Evolutionary conservation across 2,888 invertebrate genomes (phyloP).

Genomic region (Thumatha senex): DNA sequence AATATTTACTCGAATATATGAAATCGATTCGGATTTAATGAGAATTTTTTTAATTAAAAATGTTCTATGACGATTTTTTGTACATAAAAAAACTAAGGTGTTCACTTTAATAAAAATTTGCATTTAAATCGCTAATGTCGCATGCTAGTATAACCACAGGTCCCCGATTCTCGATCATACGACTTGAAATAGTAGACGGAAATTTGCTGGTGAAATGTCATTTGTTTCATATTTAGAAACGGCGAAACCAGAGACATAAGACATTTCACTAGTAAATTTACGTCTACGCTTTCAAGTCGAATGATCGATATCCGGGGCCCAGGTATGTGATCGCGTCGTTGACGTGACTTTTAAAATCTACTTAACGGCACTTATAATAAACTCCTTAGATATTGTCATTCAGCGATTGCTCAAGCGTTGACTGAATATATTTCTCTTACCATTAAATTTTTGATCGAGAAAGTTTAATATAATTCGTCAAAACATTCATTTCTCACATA

Average conservation of each 20-base stretch:
- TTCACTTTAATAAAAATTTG: slow-evolving; percentile 75
- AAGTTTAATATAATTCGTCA: neutral
- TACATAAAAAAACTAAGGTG: slow-evolving; percentile 73
- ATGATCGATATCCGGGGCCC: no score
- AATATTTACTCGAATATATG: slow-evolving; percentile 80
- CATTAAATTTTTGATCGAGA: slow-evolving; percentile 14
- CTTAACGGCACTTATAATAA: slow-evolving; percentile 25
- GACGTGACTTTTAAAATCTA: slow-evolving; percentile 28
- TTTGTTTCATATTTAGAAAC: no score
- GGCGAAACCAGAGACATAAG: no score
- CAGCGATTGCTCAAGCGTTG: slow-evolving; percentile 76
- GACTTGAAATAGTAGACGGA: no score
- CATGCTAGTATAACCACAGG: slow-evolving; percentile 63
- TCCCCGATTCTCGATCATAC: no score
- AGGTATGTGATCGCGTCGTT: slow-evolving; percentile 45
- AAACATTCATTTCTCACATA: slow-evolving; percentile 13
- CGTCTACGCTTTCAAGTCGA: no score
- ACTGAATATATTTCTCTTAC: slow-evolving; percentile 55
- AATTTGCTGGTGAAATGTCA: no score
- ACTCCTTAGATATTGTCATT: slow-evolving; percentile 45
- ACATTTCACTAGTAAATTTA: no score
- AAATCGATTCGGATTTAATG: slow-evolving; percentile 63
- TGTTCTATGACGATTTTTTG: slow-evolving; percentile 62
- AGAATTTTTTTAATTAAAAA: slow-evolving; percentile 50
- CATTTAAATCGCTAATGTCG: slow-evolving; percentile 79